A percentile compares a stretch with the other conserved stretches of the same genome.
phyloP scores from a whole-genome alignment of 2,888 invertebrate genomes.

The Cantharis rustica region DNA sequence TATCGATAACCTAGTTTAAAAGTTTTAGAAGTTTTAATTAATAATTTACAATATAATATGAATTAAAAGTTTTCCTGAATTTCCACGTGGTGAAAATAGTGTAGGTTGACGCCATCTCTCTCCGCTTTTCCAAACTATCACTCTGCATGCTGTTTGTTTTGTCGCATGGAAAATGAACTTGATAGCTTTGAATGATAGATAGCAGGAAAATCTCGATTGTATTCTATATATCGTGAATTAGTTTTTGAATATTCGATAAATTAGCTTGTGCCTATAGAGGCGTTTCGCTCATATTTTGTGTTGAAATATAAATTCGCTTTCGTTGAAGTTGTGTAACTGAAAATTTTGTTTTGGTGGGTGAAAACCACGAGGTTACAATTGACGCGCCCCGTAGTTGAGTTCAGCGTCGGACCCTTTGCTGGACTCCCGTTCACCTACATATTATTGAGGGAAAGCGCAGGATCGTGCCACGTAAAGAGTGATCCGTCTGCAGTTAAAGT shows the following conservation, averaged over 20 bases:
- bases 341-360: neutral
- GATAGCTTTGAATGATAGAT: constrained; percentile 20
- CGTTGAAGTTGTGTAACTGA: neutral
- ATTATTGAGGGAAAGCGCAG: constrained; percentile 31
- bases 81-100: neutral
- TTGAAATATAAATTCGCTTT: neutral
- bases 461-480: constrained; percentile 31
- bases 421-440: constrained; percentile 35
- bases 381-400: constrained; percentile 27
- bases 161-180: constrained; percentile 19
- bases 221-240: neutral
- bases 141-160: constrained; percentile 12
- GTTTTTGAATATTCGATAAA: neutral
- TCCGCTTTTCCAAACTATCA: constrained; percentile 11
- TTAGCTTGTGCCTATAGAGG: neutral
- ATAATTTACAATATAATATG: neutral
- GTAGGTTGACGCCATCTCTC: constrained; percentile 13
- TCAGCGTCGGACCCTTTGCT: constrained; percentile 22
- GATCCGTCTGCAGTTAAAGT: constrained; percentile 25
- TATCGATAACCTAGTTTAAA: neutral
- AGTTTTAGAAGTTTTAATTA: neutral
- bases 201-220: constrained; percentile 17
- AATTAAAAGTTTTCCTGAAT: neutral
- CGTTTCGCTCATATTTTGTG: neutral
- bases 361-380: constrained; percentile 29